phyloP scores from a whole-genome alignment of 2,797 vertebrate species.

The Hippocampus kuda region DNA sequence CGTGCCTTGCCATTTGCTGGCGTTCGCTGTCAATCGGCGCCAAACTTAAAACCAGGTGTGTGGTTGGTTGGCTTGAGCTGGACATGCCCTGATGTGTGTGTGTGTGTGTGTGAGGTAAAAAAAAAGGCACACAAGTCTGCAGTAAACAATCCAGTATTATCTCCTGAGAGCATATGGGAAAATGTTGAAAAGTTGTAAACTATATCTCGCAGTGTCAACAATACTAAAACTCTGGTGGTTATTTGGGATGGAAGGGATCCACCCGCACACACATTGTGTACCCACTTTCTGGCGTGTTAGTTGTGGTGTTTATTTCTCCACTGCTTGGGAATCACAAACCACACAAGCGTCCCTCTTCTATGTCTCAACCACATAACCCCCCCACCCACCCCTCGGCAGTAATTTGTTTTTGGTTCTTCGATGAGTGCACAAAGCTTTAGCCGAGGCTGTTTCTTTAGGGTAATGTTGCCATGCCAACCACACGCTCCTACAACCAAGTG shows the following conservation, averaged over 20 bases:
- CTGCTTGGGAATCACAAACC: neutral
- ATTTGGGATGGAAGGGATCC: neutral
- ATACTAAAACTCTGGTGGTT: neutral
- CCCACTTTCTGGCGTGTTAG: neutral
- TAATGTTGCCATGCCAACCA: conserved; percentile 3
- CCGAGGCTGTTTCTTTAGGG: neutral
- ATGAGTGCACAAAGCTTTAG: neutral
- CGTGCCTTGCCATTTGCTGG: no score
- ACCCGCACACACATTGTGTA: neutral
- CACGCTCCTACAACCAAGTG: neutral
- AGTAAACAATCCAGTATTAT: neutral
- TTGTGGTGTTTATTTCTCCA: neutral
- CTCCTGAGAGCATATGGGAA: neutral
- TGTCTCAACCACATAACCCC: neutral
- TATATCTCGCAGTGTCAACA: neutral
- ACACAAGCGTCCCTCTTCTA: neutral
- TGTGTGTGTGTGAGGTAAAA: no score
- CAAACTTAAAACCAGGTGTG: no score
- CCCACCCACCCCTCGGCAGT: neutral
- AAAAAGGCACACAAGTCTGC: neutral
- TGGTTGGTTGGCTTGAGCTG: no score
- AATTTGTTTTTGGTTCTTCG: neutral
- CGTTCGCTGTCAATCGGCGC: no score
- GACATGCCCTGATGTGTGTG: no score
- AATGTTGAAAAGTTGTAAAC: neutral